These are phyloP conservation scores for Crax fasciolata DNA, from an alignment of 2,797 vertebrate genomes.

Conservation along the genomic window DNA sequence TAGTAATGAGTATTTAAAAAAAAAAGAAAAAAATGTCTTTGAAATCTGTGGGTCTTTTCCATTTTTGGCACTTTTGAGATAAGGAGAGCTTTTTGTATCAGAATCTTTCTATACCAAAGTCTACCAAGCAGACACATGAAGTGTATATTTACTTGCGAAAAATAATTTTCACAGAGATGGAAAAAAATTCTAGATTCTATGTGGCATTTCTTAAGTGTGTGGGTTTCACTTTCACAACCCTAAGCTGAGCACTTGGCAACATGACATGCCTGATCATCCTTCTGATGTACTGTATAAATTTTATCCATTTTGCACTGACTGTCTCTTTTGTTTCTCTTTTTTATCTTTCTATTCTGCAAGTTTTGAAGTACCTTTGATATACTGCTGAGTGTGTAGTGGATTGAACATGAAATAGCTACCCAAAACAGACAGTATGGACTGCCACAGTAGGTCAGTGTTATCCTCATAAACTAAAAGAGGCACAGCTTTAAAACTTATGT, in stretches of 20 bases:
- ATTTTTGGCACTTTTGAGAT: not conserved
- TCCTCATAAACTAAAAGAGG: not conserved
- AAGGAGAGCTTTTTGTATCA: not conserved
- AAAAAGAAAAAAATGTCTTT: not conserved
- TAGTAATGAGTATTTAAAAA: not conserved
- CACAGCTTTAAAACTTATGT: not conserved
- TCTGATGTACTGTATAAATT: not conserved
- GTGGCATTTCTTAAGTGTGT: not conserved
- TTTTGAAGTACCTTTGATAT: not conserved
- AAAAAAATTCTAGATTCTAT: not conserved
- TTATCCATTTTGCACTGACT: not conserved
- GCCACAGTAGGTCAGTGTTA: accelerated
- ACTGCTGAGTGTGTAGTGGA: not conserved
- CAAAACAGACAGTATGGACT: not conserved
- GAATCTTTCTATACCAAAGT: not conserved
- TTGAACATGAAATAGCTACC: not conserved
- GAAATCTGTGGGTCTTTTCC: not conserved
- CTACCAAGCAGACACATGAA: not conserved
- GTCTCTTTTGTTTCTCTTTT: not conserved
- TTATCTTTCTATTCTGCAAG: not conserved
- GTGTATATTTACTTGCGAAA: not conserved
- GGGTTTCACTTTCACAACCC: not conserved
- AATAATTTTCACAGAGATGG: not conserved
- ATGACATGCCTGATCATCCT: not conserved
- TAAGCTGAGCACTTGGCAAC: not conserved